These are phyloP conservation scores for Oxycera nigricornis DNA, from an alignment of 2,888 invertebrate genomes.

Conservation along the genomic window DNA sequence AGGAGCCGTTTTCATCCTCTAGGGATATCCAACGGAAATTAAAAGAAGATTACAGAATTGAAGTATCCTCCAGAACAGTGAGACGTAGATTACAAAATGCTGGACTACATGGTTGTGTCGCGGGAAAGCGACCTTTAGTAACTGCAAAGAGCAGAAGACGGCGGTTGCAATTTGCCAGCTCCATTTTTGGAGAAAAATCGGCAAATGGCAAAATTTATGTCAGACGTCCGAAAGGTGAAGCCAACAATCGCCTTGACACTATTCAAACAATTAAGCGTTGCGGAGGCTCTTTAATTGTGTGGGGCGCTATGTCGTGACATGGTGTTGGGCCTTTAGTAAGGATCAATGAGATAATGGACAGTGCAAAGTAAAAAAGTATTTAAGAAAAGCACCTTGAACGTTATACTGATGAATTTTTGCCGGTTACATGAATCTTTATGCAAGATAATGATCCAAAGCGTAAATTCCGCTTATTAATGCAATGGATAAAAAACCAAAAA, in stretches of 20 bases:
- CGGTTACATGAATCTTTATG: neutral
- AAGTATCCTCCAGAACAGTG: neutral
- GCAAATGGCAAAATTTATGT: neutral
- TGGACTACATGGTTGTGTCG: neutral
- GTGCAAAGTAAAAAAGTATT: neutral
- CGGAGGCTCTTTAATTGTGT: neutral
- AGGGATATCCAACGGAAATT: neutral
- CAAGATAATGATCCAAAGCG: neutral
- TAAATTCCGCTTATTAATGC: neutral
- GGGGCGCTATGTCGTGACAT: neutral
- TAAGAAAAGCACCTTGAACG: neutral
- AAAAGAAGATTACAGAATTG: neutral
- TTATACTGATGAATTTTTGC: no score
- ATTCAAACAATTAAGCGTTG: neutral
- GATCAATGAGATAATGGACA: neutral
- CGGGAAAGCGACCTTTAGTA: no score
- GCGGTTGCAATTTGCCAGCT: neutral
- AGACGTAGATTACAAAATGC: neutral
- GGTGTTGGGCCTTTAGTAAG: neutral
- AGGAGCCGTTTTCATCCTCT: neutral
- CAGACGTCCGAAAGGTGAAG: no score
- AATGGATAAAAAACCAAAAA: conserved; percentile 19
- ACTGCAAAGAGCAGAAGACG: neutral
- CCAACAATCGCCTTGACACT: neutral
- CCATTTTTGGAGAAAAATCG: neutral